Percentiles rank a stretch among this genome's conserved stretches.
These are phyloP conservation scores for Epinephelus coioides DNA, from an alignment of 2,797 vertebrate genomes.

Conservation along the genomic window DNA sequence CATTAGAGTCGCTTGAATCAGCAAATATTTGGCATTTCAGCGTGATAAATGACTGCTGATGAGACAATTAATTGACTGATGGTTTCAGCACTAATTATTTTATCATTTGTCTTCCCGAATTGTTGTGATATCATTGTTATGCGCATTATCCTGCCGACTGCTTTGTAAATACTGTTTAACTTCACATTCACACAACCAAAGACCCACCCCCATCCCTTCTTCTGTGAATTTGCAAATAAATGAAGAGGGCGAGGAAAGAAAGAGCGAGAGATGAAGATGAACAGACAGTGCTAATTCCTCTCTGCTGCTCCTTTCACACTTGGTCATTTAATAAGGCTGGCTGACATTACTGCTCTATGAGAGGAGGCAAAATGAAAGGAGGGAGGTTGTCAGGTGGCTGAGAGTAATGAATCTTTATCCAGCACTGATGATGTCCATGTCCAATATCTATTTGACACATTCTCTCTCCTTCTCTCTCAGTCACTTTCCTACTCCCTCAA, in stretches of 20 bases:
- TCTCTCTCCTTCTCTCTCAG: constrained; percentile 30
- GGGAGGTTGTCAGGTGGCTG: constrained; percentile 57
- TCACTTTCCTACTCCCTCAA: constrained; percentile 34
- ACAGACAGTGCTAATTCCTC: constrained; percentile 53
- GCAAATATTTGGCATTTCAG: background rate
- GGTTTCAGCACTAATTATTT: background rate
- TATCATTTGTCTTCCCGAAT: background rate
- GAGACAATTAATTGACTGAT: constrained; percentile 1
- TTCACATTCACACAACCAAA: constrained; percentile 13
- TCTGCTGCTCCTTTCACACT: constrained; percentile 62
- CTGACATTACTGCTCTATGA: constrained; percentile 49
- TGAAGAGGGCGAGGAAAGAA: constrained; percentile 46
- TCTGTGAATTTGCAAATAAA: constrained; percentile 45
- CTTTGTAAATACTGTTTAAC: constrained; percentile 27
- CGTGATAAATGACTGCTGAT: constrained; percentile 2
- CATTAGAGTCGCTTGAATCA: background rate
- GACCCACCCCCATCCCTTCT: constrained; percentile 1
- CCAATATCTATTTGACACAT: constrained; percentile 64
- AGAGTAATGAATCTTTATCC: constrained; percentile 67
- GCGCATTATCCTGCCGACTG: constrained; percentile 14
- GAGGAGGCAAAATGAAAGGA: constrained; percentile 33
- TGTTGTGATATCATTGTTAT: constrained; percentile 4
- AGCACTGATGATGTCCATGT: constrained; percentile 62
- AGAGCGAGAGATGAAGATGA: constrained; percentile 52
- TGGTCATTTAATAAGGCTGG: constrained; percentile 64